Conservation (phyloP, 2,888 invertebrate species). For the Acanthacorydalis orientalis region DNA sequence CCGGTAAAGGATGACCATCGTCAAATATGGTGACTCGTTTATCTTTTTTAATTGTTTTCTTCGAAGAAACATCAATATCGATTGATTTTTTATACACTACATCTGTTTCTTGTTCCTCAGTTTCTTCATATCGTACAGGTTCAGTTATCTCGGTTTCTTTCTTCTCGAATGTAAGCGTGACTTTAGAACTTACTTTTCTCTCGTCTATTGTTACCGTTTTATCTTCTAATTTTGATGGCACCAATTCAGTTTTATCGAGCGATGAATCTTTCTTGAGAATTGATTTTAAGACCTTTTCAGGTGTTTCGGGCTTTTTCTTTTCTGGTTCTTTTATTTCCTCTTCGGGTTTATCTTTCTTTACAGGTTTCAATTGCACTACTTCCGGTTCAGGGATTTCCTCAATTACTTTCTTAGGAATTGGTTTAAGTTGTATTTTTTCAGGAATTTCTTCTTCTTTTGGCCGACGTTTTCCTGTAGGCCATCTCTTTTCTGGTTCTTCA, state of each 20-base stretch:
- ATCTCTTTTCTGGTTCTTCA: slow-evolving; percentile 13
- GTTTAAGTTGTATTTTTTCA: slow-evolving; percentile 10
- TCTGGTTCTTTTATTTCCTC: slow-evolving; percentile 17
- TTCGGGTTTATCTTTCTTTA: slow-evolving; percentile 12
- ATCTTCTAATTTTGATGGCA: slow-evolving; percentile 19
- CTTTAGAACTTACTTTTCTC: slow-evolving; percentile 9
- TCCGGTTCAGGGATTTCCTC: slow-evolving; percentile 23
- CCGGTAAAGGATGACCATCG: slow-evolving; percentile 36
- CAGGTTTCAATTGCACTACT: slow-evolving; percentile 17
- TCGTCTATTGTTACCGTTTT: slow-evolving; percentile 6
- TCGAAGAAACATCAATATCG: slow-evolving; percentile 34
- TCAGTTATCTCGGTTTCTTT: slow-evolving; percentile 13
- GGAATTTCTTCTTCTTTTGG: slow-evolving; percentile 16
- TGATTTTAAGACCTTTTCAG: slow-evolving; percentile 6
- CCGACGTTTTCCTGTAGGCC: slow-evolving; percentile 16
- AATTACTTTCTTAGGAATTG: slow-evolving; percentile 17
- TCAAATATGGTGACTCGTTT: slow-evolving; percentile 29
- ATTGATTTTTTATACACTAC: slow-evolving; percentile 34
- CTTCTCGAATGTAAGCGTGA: slow-evolving; percentile 27
- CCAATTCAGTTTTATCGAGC: slow-evolving; percentile 15
- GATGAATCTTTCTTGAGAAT: slow-evolving; percentile 4
- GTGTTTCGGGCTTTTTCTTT: slow-evolving; percentile 9
- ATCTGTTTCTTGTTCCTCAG: slow-evolving; percentile 17
- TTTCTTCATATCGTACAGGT: slow-evolving; percentile 15
- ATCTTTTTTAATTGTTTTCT: slow-evolving; percentile 27